These are phyloP conservation scores for Nesoenas mayeri DNA, from an alignment of 2,113 vertebrate species.

Conservation along the genomic window DNA sequence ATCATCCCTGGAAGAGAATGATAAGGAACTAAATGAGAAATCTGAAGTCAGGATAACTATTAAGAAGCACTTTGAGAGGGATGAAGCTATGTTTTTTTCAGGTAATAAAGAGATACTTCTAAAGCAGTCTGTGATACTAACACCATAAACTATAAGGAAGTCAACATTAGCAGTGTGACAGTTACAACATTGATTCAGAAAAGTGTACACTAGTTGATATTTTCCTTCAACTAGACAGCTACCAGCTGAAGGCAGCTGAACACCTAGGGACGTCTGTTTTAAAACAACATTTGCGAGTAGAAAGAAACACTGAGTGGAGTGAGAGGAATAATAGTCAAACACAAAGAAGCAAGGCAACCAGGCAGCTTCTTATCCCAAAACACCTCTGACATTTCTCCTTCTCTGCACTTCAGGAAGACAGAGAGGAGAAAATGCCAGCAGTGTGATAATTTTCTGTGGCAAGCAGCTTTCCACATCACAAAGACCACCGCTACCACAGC, in stretches of 20 bases:
- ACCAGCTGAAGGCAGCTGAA: neutral
- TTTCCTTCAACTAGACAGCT: neutral
- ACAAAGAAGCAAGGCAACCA: neutral
- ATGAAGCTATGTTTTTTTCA: neutral
- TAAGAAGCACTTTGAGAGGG: neutral
- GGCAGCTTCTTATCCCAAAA: neutral
- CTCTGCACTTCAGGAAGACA: neutral
- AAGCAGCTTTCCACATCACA: conserved; percentile 10
- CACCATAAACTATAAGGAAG: neutral
- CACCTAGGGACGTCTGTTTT: neutral
- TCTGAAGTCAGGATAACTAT: neutral
- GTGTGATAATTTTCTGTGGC: neutral
- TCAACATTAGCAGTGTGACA: neutral
- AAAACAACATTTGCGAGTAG: neutral
- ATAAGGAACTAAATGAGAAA: neutral
- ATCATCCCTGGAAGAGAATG: neutral
- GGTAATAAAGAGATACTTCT: neutral
- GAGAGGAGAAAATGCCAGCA: neutral
- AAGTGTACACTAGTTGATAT: neutral
- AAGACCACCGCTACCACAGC: neutral
- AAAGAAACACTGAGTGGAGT: neutral
- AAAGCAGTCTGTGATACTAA: neutral
- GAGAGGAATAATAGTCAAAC: neutral
- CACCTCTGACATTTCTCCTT: neutral
- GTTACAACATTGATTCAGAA: neutral